These are phyloP conservation scores for Tryphoninae sp. DNA, from an alignment of 2,888 invertebrate species.

Conservation along the genomic window DNA sequence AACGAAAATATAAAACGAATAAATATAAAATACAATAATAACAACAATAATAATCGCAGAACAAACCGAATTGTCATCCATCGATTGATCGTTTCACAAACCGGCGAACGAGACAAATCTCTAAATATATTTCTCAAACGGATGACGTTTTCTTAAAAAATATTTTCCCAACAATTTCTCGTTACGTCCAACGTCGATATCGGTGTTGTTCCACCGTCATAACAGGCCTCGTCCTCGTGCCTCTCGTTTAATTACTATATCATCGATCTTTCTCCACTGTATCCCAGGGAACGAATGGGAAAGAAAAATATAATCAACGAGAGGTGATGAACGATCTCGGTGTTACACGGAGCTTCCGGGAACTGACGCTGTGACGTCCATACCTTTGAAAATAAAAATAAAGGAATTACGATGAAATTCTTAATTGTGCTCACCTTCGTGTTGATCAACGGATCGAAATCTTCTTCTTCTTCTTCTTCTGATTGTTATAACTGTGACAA, in stretches of 20 bases:
- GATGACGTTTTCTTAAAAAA: too few species aligned
- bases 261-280: background rate
- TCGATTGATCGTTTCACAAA: background rate
- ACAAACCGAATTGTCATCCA: conserved; percentile 50
- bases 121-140: background rate
- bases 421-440: background rate
- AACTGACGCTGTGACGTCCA: conserved; percentile 26
- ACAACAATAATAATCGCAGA: background rate
- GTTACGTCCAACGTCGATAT: background rate
- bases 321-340: background rate
- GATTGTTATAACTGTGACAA: background rate
- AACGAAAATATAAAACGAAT: background rate
- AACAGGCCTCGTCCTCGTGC: conserved; percentile 5
- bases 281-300: background rate
- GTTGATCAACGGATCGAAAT: too few species aligned
- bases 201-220: background rate
- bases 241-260: background rate
- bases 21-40: background rate
- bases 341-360: conserved; percentile 6
- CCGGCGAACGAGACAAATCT: too few species aligned
- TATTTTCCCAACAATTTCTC: background rate
- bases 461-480: background rate
- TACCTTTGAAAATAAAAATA: conserved; percentile 8
- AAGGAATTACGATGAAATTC: conserved; percentile 14
- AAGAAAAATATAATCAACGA: background rate